Conservation (phyloP, 2,797 vertebrate species). For the Tarsius wallacei region DNA sequence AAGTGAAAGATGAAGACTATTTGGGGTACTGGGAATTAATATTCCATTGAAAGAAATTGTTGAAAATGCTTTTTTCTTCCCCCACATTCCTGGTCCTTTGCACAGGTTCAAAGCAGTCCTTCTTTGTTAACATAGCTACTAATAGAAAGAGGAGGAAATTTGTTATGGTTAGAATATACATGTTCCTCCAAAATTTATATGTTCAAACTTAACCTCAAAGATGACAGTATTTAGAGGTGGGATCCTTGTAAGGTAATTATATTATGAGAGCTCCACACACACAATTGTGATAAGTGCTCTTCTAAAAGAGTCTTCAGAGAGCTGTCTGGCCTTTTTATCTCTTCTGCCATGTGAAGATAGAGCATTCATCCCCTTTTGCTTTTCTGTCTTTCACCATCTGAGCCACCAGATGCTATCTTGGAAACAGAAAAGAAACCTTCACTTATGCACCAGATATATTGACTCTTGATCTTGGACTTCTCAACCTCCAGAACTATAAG, state of each 20-base stretch:
- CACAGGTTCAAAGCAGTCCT: background rate
- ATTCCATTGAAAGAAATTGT: background rate
- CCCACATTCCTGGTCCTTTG: too few species aligned
- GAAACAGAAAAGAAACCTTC: background rate
- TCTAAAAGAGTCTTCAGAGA: background rate
- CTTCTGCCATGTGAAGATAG: background rate
- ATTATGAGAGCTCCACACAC: background rate
- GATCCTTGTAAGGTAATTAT: background rate
- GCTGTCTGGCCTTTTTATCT: background rate
- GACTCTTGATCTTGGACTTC: background rate
- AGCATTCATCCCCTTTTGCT: background rate
- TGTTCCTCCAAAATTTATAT: background rate
- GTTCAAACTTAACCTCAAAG: background rate
- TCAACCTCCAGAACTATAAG: background rate
- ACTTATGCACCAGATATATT: background rate
- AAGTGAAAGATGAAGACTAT: background rate
- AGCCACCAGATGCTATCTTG: too few species aligned
- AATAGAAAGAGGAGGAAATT: background rate
- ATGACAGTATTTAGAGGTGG: background rate
- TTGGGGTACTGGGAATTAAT: background rate
- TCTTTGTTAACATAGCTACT: too few species aligned
- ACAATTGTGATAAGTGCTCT: background rate
- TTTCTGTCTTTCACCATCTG: background rate
- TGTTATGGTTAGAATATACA: background rate
- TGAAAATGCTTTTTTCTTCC: background rate